Base-by-base conservation (phyloP, 2,797 vertebrate species). In the Chelidonichthys spinosus region DNA sequence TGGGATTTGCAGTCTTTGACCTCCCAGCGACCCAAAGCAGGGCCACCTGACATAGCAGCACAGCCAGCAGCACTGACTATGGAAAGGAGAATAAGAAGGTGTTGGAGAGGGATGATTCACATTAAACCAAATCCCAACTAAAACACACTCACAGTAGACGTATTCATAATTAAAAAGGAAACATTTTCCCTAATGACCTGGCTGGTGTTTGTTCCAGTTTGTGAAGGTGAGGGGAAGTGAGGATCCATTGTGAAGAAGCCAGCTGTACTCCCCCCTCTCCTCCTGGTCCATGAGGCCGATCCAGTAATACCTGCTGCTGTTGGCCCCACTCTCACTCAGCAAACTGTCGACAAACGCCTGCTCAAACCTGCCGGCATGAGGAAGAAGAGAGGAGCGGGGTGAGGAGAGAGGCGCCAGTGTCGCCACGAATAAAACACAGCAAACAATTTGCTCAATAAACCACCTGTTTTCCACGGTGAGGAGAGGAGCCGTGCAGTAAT, bases 271-370 rank as follows among this genome's bases (percentile, higher is more conserved):
- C 72, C 93, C 95, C 4, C 76, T 92, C 53, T 88, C 88, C 33
- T 94, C 95, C 80, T 79, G 69, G 87, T 97, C 96, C 77, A 91
- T 92, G 40, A 98, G 91, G 56, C 94, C 94, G 37, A 96, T 98
- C 97, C 98, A 99, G 91, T 97, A 97, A 80, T 94, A 94, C 78
- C 44, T 77, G 63, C 94, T 90, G 17, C 92, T 92, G 25, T 90
- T 93, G 79, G 92, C 88, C 9, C 87, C 91, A 35, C 81, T 73
- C 18, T 89, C 94, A 40, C 7, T 94, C 85, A 99, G 95, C 91
- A 98, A 90, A 88, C 94, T 97, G 94, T 95, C 97, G 76, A 99
- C 86, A 85, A 98, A 99, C 18, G 94, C 96, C 91, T 99, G 98
- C 89, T 99, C 97, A 90, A 97, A 99, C 94, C 97, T 98, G 90